Evolutionary conservation across 2,888 invertebrate genomes (phyloP), one percentile per base, ranked within the genome.

Genomic region (Pelosia muscerda): DNA sequence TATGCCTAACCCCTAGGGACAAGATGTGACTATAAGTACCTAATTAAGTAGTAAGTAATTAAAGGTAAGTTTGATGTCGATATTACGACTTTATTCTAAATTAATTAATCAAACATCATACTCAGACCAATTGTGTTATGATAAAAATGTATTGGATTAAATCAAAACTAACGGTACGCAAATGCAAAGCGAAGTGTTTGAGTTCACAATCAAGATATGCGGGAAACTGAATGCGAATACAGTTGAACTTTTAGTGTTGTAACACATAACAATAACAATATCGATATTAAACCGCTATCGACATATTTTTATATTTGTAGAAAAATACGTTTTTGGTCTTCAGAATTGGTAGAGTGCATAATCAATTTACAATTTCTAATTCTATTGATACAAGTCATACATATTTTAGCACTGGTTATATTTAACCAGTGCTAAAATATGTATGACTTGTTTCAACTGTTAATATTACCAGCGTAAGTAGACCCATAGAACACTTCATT

Each of bases 151-250:
- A 85, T 60, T 22, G 61, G 57, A 77, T 85, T 80, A 77, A 82
- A 85, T 82, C 76, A 80, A 81, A 86, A 83, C 82, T 78, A 84
- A 80, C 77, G 68, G 74, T 73, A 84, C 75, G 76, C 80, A 85
- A 85, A 86, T 83, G 79, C 84, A 81, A 76, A 74, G 70, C 69
- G 69, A 79, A 85, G 86, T 88, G 86, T 90, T 88, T 87, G 88
- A 85, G 87, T 85, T 86, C 76, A 88, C 87, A 89, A 90, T 91
- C 90, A 90, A 90, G 90, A 90, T 90, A 89, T 89, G 86, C 88
- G 84, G 84, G 84, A 81, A 83, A 82, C 86, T 85, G 81, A 73
- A 86, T 83, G 82, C 79, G 84, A 84, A 84, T 82, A 85, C 82
- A 86, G 88, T 86, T 81, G 80, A 86, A 81, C 81, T 74, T 84